Base-by-base conservation (phyloP, 2,888 invertebrate species). In the Hemaris fuciformis region DNA sequence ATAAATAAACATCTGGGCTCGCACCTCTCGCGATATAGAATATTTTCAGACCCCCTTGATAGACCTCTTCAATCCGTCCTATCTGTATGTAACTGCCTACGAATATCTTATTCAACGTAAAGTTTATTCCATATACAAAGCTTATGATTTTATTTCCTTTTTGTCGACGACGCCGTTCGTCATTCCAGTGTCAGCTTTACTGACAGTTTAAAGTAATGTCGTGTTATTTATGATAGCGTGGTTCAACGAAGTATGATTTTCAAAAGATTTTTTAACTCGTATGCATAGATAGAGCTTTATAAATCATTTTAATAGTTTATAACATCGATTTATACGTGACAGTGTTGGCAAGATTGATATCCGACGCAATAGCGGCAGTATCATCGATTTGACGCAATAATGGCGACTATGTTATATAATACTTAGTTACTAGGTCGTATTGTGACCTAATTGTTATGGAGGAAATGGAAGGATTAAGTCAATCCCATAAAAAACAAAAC, bases 141-240 rank as follows among this genome's bases (percentile, higher is more conserved):
- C 53, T 53, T 31, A 53, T 53, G 53, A 18, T 53, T 53, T 53
- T 31, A 53, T 53, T 27, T 31, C 18, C 15, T 53, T 53, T 31
- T 53, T 53, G 27, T 53, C 31, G 27, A 15, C 53, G 10, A 25
- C 31, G 53, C 53, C 53, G 27, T 53, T 53, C 53, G 53, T 53
- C 53, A 31, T 53, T 8, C 53, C 18, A 15, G 27, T 53, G 53
- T 53, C 53, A 53, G 31, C 53, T 53, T 53, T 18, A 53, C 53
- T 31, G 53, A 53, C 53, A 53, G 27, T 53, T 53, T 31, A 53
- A 53, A 53, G 53, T 53, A 53, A 53, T 31, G 31, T 53, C 31
- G 53, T 31, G 18, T 53, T 31, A 53, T 53, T 53, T 53, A 53
- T 31, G 53, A 31, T 53, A 18, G 27, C 31, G 18, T 18, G 34